Evolutionary conservation across 2,113 vertebrate genomes (phyloP).

Genomic region (Tympanuchus pallidicinctus): DNA sequence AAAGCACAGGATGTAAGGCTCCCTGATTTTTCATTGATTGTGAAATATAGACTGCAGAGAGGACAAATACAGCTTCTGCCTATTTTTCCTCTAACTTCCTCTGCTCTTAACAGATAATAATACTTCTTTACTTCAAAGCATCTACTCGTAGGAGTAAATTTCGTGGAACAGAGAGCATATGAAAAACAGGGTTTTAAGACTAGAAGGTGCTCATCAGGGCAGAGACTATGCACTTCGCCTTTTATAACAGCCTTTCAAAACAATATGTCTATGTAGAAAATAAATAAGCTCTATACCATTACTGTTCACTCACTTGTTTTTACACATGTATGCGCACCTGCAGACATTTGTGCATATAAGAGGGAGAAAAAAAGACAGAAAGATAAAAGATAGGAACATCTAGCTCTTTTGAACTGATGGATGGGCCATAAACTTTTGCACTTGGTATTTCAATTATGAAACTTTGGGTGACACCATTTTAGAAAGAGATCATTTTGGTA

Average conservation of each 20-base stretch:
- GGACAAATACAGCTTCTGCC: not conserved
- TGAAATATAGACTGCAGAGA: not conserved
- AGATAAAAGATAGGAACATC: not conserved
- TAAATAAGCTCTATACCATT: not conserved
- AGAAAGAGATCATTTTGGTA: slow-evolving; percentile 54
- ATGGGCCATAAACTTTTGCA: not conserved
- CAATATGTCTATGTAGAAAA: not conserved
- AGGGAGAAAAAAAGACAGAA: not conserved
- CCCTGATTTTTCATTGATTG: not conserved
- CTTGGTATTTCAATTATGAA: slow-evolving; percentile 69
- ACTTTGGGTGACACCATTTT: slow-evolving; percentile 66
- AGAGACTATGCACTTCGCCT: not conserved
- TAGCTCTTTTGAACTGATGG: not conserved
- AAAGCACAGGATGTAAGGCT: not conserved
- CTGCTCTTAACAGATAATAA: not conserved
- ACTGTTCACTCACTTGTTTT: not conserved
- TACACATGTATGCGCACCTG: fast-evolving
- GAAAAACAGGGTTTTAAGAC: not conserved
- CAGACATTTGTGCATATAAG: not conserved
- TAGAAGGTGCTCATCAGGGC: not conserved
- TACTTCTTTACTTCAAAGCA: not conserved
- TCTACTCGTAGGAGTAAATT: slow-evolving; percentile 20
- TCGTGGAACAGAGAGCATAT: not conserved
- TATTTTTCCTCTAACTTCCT: not conserved
- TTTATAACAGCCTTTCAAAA: not conserved